These are phyloP conservation scores for Notoglanidium macrostoma DNA, from an alignment of 2,797 vertebrate genomes.

Conservation along the genomic window DNA sequence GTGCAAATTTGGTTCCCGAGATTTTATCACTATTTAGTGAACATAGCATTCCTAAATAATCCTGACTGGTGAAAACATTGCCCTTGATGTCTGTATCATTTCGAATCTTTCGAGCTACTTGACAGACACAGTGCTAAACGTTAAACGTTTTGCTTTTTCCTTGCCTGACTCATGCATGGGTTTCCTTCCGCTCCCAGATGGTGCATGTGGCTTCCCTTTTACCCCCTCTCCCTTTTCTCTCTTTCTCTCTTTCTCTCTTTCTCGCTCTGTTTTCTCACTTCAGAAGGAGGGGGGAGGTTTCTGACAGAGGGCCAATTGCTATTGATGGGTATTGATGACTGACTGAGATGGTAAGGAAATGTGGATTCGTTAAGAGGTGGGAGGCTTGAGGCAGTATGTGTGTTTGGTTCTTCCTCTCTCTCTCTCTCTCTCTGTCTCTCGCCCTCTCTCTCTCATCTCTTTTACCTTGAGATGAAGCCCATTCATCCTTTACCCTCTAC, in stretches of 20 bases:
- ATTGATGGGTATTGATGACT: conserved; percentile 82
- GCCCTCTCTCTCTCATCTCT: not conserved
- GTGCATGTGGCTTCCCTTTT: conserved; percentile 44
- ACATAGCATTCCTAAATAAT: not conserved
- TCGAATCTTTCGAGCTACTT: not conserved
- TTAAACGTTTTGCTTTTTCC: conserved; percentile 29
- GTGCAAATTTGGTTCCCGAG: not conserved
- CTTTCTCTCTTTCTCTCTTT: conserved; percentile 21
- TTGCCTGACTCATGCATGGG: conserved; percentile 30
- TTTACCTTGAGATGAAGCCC: not conserved
- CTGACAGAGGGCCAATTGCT: conserved; percentile 65
- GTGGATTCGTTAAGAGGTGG: conserved; percentile 73
- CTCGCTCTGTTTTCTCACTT: conserved; percentile 23
- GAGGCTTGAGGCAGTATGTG: conserved; percentile 65
- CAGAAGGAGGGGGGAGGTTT: too few species aligned
- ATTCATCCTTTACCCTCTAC: conserved; percentile 29
- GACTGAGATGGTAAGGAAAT: conserved; percentile 71
- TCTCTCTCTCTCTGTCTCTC: conserved; percentile 21
- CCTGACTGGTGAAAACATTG: not conserved
- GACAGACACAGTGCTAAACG: not conserved
- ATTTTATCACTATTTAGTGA: not conserved
- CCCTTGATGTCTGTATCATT: conserved; percentile 30
- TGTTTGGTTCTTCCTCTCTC: conserved; percentile 32
- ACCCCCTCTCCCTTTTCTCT: conserved; percentile 31
- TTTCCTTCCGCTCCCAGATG: conserved; percentile 51